Conservation (phyloP, 2,888 invertebrate genomes). For the Coelopa pilipes region DNA sequence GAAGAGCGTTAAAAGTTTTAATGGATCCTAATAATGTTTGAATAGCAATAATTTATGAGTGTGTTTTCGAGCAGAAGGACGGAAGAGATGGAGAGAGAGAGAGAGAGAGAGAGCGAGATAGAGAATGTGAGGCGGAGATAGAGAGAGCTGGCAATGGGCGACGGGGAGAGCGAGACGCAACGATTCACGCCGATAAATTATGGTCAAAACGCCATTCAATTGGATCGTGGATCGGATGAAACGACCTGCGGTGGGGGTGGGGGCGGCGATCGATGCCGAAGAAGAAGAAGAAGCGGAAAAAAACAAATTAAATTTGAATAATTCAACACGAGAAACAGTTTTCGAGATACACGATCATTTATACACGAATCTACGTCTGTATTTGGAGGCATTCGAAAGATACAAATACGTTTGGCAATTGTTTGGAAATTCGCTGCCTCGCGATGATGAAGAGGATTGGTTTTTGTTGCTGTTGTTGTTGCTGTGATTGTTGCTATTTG, state of each 20-base stretch:
- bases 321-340: not conserved
- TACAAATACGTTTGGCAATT: too few species aligned
- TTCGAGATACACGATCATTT: not conserved
- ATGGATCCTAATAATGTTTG: too few species aligned
- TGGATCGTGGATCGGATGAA: not conserved
- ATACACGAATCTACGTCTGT: not conserved
- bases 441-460: too few species aligned
- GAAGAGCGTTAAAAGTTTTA: too few species aligned
- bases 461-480: conserved; percentile 1
- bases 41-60: not conserved
- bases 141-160: not conserved
- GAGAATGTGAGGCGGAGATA: not conserved
- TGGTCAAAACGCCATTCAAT: conserved; percentile 1
- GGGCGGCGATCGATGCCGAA: not conserved
- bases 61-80: not conserved
- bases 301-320: conserved; percentile 1
- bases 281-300: not conserved
- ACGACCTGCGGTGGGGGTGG: too few species aligned
- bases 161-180: not conserved
- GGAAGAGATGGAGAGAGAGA: not conserved
- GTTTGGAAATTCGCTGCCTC: too few species aligned
- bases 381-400: not conserved
- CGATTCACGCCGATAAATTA: not conserved
- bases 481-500: conserved; percentile 2
- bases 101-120: too few species aligned